Evolutionary conservation across 2,888 invertebrate species (phyloP).

Genomic region (Chironomus tentans): DNA sequence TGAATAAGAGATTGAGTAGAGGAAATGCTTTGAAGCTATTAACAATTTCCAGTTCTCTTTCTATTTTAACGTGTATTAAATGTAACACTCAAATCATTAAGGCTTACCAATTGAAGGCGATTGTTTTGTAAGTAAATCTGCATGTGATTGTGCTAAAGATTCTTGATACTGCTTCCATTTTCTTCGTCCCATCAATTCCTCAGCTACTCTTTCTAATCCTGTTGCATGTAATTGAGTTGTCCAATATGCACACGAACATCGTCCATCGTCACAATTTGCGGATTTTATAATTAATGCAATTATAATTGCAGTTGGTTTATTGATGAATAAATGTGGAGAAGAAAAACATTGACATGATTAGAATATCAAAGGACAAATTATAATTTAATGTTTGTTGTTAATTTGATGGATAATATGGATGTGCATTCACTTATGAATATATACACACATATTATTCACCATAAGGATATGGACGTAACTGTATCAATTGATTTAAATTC

Average conservation of each 20-base stretch:
- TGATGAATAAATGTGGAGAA: not conserved
- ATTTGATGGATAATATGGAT: not conserved
- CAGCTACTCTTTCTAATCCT: conserved; percentile 94
- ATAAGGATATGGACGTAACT: not conserved
- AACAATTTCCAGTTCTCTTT: not conserved
- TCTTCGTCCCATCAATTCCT: conserved; percentile 94
- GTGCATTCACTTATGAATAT: not conserved
- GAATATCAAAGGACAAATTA: conserved; percentile 26
- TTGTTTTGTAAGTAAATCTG: conserved; percentile 52
- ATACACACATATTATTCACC: not conserved
- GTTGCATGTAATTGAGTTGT: conserved; percentile 31
- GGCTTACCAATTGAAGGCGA: conserved; percentile 26
- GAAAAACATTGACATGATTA: not conserved
- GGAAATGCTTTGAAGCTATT: not conserved
- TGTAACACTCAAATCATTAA: not conserved
- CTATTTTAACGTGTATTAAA: not conserved
- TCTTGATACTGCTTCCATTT: conserved; percentile 93
- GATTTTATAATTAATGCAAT: conserved; percentile 17
- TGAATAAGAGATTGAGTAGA: not conserved
- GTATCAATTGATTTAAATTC: not conserved
- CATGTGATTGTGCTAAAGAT: conserved; percentile 49
- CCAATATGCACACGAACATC: not conserved
- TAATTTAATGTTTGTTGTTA: conserved; percentile 17
- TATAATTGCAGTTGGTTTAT: not conserved
- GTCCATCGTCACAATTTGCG: no score